Percentiles rank a stretch among this genome's conserved stretches.
Evolutionary conservation across 1,140 invertebrate species (phyloP).

Genomic region (Apocrypta bakeri): DNA sequence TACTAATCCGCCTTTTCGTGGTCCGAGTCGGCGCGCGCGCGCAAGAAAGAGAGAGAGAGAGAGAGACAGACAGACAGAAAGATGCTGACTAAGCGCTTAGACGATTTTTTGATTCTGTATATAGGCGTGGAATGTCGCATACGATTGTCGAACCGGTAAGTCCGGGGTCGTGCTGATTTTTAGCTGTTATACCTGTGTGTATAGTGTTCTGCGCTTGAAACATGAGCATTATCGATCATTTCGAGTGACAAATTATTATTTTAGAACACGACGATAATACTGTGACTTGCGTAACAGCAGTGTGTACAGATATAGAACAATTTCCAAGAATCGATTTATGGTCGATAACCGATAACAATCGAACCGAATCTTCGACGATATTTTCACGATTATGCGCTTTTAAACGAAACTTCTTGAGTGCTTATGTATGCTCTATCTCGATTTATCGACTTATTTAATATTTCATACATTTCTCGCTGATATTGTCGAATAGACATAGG

Average conservation of each 20-base stretch:
- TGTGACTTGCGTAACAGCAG: not conserved
- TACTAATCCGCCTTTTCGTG: conserved; percentile 46
- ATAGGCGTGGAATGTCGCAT: not conserved
- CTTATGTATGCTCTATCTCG: too few species aligned
- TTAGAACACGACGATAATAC: not conserved
- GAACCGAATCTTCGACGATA: too few species aligned
- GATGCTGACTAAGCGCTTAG: conserved; percentile 37
- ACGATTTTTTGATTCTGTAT: not conserved
- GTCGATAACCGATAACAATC: too few species aligned
- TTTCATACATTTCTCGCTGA: not conserved
- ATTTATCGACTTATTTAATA: not conserved
- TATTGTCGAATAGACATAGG: not conserved
- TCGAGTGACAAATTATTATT: not conserved
- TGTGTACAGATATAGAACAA: too few species aligned
- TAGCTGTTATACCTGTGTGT: not conserved
- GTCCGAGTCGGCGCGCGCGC: not conserved
- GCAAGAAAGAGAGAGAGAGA: not conserved
- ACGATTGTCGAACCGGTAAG: not conserved
- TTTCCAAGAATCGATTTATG: too few species aligned
- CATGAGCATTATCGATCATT: not conserved
- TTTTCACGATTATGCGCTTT: too few species aligned
- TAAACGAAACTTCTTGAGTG: too few species aligned
- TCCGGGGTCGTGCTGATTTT: not conserved
- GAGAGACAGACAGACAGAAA: too few species aligned
- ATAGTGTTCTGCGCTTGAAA: not conserved